A percentile compares a stretch with the other conserved stretches of the same genome.
Conservation (phyloP, 2,113 vertebrate genomes). For the Gadus macrocephalus region DNA sequence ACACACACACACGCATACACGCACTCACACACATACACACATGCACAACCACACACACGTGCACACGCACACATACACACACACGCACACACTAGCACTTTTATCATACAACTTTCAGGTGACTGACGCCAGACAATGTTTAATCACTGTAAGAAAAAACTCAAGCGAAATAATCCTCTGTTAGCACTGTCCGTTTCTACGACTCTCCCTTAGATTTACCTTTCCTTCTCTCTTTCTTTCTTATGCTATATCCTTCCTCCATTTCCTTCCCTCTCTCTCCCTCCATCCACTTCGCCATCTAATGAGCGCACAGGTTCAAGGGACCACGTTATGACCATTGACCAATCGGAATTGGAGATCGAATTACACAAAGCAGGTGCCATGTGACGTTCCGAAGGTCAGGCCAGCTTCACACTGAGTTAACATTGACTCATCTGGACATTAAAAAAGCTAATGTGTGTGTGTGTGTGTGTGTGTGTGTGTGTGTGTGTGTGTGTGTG, state of each 20-base stretch:
- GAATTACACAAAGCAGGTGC: neutral
- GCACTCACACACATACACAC: neutral
- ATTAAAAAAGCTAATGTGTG: neutral
- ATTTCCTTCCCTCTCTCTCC: neutral
- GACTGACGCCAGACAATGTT: too few relatives aligned
- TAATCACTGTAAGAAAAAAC: too few relatives aligned
- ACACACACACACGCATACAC: too few relatives aligned
- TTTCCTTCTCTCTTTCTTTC: too few relatives aligned
- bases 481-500: too few relatives aligned
- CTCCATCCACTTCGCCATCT: neutral
- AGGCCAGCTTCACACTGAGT: conserved; percentile 9
- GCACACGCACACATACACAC: neutral
- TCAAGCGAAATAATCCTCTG: too few relatives aligned
- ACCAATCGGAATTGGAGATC: neutral
- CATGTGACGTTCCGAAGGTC: neutral
- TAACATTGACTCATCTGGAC: conserved; percentile 13
- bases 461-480: neutral
- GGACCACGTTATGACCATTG: neutral
- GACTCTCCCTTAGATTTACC: too few relatives aligned
- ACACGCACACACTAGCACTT: neutral
- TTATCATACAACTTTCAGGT: too few relatives aligned
- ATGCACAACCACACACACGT: conserved; percentile 12
- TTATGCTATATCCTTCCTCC: neutral
- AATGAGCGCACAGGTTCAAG: conserved; percentile 4
- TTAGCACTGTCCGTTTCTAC: neutral